Evolutionary conservation across 2,797 vertebrate genomes (phyloP), one percentile per base, ranked within the genome.

Genomic region (Rhinella marina): DNA sequence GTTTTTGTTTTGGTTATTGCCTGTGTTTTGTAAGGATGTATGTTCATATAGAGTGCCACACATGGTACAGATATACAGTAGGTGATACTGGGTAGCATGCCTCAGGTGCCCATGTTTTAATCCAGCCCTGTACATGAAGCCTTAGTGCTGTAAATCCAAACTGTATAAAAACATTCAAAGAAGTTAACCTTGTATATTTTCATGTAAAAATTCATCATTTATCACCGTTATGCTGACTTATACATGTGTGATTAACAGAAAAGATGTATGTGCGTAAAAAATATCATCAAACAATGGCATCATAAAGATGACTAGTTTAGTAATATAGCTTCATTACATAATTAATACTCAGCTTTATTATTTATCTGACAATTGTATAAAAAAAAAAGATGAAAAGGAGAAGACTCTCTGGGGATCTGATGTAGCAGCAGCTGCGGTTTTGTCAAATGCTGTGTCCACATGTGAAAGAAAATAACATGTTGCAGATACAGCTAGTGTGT

Each of bases 381-480:
- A 85, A 85, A 70, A 57, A 83, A 29, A 50, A 85, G 59, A 32
- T 23, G 12, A 32, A 52, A 85, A 62, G 72, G 19, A 41, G 82
- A 61, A 13, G 29, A 50, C 82, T 76, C 82, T 84, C 82, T 7
- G 32, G 70, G 82, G 82, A 84, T 17, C 23, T 21, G 29, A 41
- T 59, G 82, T 17, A 76, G n/a, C 54, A 62, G 82, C 32, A 50
- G 72, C 72, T 62, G 83, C 72, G 76, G 83, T 76, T 77, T 85
- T 21, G 68, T 23, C 41, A 29, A 41, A 75, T 73, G 68, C 82
- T 73, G 73, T 61, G 82, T 84, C 56, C 56, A 19, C 72, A 84
- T 77, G 83, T 52, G 83, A 57, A 85, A 50, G 70, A 85, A 59
- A 77, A 62, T 85, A 57, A 85, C 83, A 64, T 64, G 83, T 85